A percentile compares a stretch with the other conserved stretches of the same genome.
Conservation (phyloP, 2,797 vertebrate genomes). For the Avahi laniger region DNA sequence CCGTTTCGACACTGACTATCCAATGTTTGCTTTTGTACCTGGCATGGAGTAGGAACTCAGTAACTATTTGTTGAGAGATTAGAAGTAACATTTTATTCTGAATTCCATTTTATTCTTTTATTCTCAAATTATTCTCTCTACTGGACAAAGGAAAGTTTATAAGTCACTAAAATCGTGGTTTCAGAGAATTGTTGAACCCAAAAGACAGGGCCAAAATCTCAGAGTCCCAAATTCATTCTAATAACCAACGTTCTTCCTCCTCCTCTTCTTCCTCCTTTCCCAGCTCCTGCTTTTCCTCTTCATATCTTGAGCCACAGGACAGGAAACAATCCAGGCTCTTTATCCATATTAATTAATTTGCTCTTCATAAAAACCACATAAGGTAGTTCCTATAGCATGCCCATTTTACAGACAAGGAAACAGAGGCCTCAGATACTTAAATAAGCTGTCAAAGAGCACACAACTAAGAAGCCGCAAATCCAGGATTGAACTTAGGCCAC, state of each 20-base stretch:
- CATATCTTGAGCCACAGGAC: background rate
- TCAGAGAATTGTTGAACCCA: background rate
- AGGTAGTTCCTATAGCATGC: background rate
- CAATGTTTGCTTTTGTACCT: background rate
- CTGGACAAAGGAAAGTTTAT: background rate
- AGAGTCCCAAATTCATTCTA: background rate
- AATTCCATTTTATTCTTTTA: slow-evolving; percentile 49
- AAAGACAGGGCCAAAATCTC: background rate
- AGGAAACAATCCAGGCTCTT: background rate
- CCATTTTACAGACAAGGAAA: background rate
- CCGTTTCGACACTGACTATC: background rate
- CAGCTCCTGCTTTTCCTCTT: background rate
- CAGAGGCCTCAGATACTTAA: background rate
- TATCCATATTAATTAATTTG: background rate
- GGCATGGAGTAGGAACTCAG: background rate
- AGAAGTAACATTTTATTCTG: background rate
- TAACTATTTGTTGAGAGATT: background rate
- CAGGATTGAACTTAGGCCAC: background rate
- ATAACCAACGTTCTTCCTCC: background rate
- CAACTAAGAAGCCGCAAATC: background rate
- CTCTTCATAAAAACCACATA: background rate
- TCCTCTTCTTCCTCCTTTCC: background rate
- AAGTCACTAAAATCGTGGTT: background rate
- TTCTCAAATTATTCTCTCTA: background rate
- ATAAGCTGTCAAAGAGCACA: background rate